phyloP scores from a whole-genome alignment of 2,797 vertebrate genomes.

The Myotis findleyi region DNA sequence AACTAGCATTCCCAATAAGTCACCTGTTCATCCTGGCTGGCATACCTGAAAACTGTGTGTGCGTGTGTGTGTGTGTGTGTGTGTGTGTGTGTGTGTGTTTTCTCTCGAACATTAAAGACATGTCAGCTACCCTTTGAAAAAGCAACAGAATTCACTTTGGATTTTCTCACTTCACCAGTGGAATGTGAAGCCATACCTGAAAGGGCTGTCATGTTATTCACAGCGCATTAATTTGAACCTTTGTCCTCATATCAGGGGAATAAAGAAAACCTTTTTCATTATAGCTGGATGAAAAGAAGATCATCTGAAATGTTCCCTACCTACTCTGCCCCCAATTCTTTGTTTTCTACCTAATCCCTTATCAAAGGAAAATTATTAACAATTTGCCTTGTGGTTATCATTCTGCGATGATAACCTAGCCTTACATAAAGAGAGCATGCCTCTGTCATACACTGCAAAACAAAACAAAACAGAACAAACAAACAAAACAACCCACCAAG shows the following conservation, averaged over 20 bases:
- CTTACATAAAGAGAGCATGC: not conserved
- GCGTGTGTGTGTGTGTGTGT: not conserved
- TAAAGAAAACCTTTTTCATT: not conserved
- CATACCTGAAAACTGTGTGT: not conserved
- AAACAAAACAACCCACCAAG: not conserved
- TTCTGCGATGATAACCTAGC: not conserved
- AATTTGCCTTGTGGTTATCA: not conserved
- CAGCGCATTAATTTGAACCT: conserved; percentile 56
- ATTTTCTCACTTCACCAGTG: not conserved
- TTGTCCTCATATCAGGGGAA: conserved; percentile 15
- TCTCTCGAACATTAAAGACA: not conserved
- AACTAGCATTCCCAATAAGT: not conserved
- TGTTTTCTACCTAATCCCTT: not conserved
- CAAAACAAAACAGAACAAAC: not conserved
- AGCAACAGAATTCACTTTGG: not conserved
- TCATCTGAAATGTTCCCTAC: not conserved
- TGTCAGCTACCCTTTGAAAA: conserved; percentile 46
- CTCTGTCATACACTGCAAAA: not conserved
- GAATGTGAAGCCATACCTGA: conserved; percentile 1
- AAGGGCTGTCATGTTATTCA: conserved; percentile 61
- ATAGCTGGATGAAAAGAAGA: not conserved
- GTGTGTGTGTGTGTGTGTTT: not conserved
- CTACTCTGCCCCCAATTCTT: not conserved
- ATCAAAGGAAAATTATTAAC: not conserved
- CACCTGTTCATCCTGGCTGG: not conserved